Base-by-base conservation (phyloP, 2,113 vertebrate genomes). In the Semicossyphus pulcher region DNA sequence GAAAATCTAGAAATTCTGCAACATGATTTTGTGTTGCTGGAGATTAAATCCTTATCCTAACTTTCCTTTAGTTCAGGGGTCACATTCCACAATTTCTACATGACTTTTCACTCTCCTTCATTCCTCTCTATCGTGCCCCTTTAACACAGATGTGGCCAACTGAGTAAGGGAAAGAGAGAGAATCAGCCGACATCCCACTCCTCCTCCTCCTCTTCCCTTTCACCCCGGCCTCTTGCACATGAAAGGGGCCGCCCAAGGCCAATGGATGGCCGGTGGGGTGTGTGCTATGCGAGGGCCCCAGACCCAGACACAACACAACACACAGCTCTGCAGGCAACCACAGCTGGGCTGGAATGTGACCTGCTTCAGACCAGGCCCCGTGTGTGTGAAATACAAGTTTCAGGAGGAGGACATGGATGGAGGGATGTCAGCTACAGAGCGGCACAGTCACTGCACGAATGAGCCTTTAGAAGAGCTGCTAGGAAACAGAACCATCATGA, bases 261-360 rank as follows among this genome's bases (percentile, higher is more conserved):
- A 85, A 56, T 76, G 75, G 89, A 84, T 59, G 86, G 84, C 80
- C 69, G 76, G 85, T 85, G 88, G 88, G 86, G 86, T 89, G 79
- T 90, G 88, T 86, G 88, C 85, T 88, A 90, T 90, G 86, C 68
- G 72, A 91, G 91, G 90, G 91, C 90, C 91, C 90, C 89, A 94
- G 90, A 91, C 88, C 87, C 91, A 94, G 93, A 94, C 93, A 94
- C 91, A 94, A 94, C 93, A 94, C 91, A 92, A 91, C 93, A 93
- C 90, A 90, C 76, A 72, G 86, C 92, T 83, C 92, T 72, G 84
- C 90, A 72, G 91, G 92, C 84, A 84, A 85, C 81, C 91, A 89
- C 91, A 94, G 93, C 91, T 91, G 92, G 88, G 85, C 86, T 91
- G 91, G 93, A 94, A 94, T 94, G 93, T 94, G 93, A 93, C 93